A percentile compares a stretch with the other conserved stretches of the same genome.
These are phyloP conservation scores for Ormyrus rosae DNA, from an alignment of 2,888 invertebrate species.

Conservation along the genomic window DNA sequence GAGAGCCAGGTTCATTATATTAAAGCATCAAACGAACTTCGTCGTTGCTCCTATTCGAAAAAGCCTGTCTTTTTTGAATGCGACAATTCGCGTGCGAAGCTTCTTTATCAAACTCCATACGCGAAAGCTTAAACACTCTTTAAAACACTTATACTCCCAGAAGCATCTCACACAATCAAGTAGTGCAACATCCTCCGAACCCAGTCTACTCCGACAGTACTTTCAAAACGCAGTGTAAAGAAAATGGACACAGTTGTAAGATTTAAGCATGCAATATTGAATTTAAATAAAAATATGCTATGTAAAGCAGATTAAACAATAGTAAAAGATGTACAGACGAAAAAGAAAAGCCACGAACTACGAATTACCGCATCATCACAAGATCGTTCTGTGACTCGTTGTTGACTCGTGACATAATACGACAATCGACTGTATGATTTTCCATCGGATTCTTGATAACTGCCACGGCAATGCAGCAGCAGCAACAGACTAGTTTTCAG, in stretches of 20 bases:
- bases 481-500: slow-evolving; percentile 50
- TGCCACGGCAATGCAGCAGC: slow-evolving; percentile 43
- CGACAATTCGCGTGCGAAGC: slow-evolving; percentile 49
- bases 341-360: slow-evolving; percentile 51
- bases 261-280: slow-evolving; percentile 55
- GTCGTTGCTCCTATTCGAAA: slow-evolving; percentile 55
- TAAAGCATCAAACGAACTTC: slow-evolving; percentile 48
- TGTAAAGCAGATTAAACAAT: slow-evolving; percentile 54
- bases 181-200: slow-evolving; percentile 51
- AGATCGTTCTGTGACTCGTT: slow-evolving; percentile 59
- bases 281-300: slow-evolving; percentile 42
- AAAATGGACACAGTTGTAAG: slow-evolving; percentile 53
- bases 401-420: slow-evolving; percentile 58
- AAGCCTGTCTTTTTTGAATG: slow-evolving; percentile 53
- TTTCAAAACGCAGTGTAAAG: slow-evolving; percentile 45
- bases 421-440: slow-evolving; percentile 58
- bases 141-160: slow-evolving; percentile 42
- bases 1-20: slow-evolving; percentile 54
- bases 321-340: slow-evolving; percentile 54
- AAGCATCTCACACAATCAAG: slow-evolving; percentile 52
- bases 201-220: slow-evolving; percentile 60
- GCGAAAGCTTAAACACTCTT: slow-evolving; percentile 42
- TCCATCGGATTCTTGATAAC: slow-evolving; percentile 55
- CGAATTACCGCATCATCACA: slow-evolving; percentile 54
- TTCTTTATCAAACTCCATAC: slow-evolving; percentile 43